A percentile compares a stretch with the other conserved stretches of the same genome.
Conservation (phyloP, 2,797 vertebrate genomes). For the Chaetophractus vellerosus region DNA sequence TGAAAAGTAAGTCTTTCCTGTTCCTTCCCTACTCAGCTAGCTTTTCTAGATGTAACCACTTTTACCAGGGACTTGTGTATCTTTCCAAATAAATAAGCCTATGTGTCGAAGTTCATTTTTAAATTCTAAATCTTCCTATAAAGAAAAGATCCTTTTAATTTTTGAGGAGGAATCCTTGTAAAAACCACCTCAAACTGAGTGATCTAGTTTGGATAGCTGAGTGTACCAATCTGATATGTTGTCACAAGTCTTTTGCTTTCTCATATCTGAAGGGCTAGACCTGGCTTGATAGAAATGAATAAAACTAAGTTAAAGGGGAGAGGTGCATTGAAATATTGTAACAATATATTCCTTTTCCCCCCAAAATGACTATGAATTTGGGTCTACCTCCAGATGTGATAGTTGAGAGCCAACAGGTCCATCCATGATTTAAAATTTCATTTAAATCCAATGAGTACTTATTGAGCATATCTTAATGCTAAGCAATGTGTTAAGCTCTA, state of each 20-base stretch:
- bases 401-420: neutral
- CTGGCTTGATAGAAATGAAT: neutral
- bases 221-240: conserved; percentile 8
- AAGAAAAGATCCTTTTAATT: conserved; percentile 53
- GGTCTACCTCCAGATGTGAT: conserved; percentile 3
- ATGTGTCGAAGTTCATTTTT: conserved; percentile 67
- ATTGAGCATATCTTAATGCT: neutral
- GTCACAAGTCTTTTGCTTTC: conserved; percentile 42
- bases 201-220: conserved; percentile 16
- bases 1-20: conserved; percentile 63
- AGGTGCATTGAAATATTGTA: neutral
- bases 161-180: conserved; percentile 46
- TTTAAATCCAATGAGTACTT: conserved; percentile 47
- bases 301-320: conserved; percentile 64
- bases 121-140: conserved; percentile 37
- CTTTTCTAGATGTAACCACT: conserved; percentile 13
- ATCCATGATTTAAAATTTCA: conserved; percentile 49
- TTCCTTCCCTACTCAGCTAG: conserved; percentile 20
- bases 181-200: conserved; percentile 28
- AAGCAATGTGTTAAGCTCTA: conserved; percentile 38
- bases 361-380: conserved; percentile 38
- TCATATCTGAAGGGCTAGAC: neutral
- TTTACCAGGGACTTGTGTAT: neutral
- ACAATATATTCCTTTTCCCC: neutral
- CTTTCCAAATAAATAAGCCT: conserved; percentile 43